These are phyloP conservation scores for Paragorgia papillata DNA, from an alignment of 92 coral and sea anemone species.

Conservation along the genomic window DNA sequence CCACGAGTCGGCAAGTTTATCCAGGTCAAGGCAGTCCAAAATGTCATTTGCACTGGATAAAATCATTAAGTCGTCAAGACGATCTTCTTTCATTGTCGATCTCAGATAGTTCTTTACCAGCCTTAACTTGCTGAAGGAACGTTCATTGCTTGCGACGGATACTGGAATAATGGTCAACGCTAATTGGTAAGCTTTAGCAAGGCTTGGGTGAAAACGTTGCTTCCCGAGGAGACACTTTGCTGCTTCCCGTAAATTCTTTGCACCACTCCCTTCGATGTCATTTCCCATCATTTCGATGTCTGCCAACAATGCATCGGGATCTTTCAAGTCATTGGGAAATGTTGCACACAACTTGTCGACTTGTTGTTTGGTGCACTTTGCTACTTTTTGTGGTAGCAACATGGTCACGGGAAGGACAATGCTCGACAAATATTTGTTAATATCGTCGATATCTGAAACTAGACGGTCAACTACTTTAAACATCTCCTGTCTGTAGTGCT, in stretches of 20 bases:
- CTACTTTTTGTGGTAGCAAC: no score
- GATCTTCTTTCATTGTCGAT: constrained; percentile 20
- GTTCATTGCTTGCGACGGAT: constrained; percentile 17
- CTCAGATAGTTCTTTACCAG: constrained; percentile 11
- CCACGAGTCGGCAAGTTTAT: neutral
- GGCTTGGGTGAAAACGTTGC: constrained; percentile 11
- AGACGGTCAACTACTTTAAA: no score
- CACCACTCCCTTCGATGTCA: constrained; percentile 11
- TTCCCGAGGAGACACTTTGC: constrained; percentile 13
- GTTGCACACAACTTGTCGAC: neutral
- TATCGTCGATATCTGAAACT: no score
- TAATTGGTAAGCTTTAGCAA: constrained; percentile 10
- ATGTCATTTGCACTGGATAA: neutral
- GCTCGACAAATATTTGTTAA: no score
- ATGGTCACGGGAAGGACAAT: no score
- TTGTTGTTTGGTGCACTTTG: neutral
- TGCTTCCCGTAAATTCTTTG: constrained; percentile 3
- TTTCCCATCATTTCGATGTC: no score
- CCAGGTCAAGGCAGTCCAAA: constrained; percentile 2
- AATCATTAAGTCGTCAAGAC: constrained; percentile 14
- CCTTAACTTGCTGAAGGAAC: constrained; percentile 12
- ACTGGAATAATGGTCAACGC: constrained; percentile 15
- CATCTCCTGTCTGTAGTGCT: no score
- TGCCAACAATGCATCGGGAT: constrained; percentile 5
- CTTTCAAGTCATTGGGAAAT: constrained; percentile 1